These are phyloP conservation scores for Pimephales promelas DNA, from an alignment of 2,113 vertebrate genomes.

Conservation along the genomic window DNA sequence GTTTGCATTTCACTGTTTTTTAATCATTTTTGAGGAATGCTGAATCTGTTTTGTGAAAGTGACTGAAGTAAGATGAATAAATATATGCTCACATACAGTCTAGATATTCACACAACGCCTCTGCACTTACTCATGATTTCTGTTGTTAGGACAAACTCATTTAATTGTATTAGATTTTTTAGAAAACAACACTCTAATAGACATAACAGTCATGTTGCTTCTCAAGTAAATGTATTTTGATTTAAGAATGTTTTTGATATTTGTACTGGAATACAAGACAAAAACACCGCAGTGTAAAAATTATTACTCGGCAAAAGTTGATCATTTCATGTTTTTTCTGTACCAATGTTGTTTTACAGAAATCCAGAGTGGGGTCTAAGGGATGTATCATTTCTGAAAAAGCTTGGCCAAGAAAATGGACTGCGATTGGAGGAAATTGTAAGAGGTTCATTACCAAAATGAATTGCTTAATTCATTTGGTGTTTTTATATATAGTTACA, in stretches of 20 bases:
- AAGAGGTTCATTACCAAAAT: not conserved
- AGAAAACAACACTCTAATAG: not conserved
- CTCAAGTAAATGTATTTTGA: not conserved
- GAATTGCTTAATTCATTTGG: not conserved
- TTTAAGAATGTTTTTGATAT: not conserved
- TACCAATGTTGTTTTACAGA: not conserved
- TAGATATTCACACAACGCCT: too few relatives aligned
- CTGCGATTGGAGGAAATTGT: slow-evolving; percentile 35
- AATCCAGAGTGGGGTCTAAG: slow-evolving; percentile 39
- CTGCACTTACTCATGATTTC: too few relatives aligned
- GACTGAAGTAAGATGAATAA: too few relatives aligned
- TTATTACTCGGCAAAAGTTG: not conserved
- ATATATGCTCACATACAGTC: too few relatives aligned
- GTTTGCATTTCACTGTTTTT: too few relatives aligned
- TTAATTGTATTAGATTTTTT: too few relatives aligned
- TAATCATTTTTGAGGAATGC: too few relatives aligned
- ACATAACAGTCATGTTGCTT: not conserved
- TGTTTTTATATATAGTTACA: not conserved
- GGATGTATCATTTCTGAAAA: slow-evolving; percentile 17
- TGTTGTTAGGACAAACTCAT: not conserved
- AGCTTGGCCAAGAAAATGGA: slow-evolving; percentile 24
- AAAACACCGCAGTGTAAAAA: not conserved
- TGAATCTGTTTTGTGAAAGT: too few relatives aligned
- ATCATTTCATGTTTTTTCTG: not conserved
- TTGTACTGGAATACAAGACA: not conserved